Conservation (phyloP, 1,140 invertebrate genomes). For the Hyles vespertilio region DNA sequence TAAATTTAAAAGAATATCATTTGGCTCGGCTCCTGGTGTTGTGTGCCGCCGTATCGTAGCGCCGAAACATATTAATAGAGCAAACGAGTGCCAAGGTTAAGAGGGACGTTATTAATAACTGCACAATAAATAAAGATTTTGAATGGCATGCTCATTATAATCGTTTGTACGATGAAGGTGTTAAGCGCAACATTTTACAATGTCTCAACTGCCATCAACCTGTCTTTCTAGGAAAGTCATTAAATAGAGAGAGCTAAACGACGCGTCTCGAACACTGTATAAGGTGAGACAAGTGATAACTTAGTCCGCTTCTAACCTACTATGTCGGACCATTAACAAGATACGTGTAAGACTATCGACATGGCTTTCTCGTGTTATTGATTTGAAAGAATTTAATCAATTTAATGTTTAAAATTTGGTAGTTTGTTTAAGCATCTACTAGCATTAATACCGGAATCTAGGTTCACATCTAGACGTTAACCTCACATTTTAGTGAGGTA, state of each 20-base stretch:
- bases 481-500: too few species aligned
- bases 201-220: constrained; percentile 5
- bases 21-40: constrained; percentile 10
- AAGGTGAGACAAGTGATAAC: constrained; percentile 50
- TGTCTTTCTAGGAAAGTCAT: constrained; percentile 29
- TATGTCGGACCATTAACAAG: constrained; percentile 23
- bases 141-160: too few species aligned
- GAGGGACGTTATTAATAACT: neutral
- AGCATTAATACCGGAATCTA: too few species aligned
- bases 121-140: neutral
- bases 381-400: too few species aligned
- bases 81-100: constrained; percentile 24
- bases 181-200: neutral
- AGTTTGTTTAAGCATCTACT: too few species aligned
- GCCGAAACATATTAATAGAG: constrained; percentile 11
- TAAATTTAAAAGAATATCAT: neutral
- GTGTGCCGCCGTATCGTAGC: constrained; percentile 2
- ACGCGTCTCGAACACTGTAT: constrained; percentile 28
- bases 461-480: too few species aligned
- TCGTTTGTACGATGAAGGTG: too few species aligned
- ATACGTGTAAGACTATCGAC: constrained; percentile 12
- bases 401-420: too few species aligned
- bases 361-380: too few species aligned
- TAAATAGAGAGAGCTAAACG: constrained; percentile 52
- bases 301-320: constrained; percentile 33